Conservation (phyloP, 1,140 invertebrate species). For the Drosophila grimshawi region DNA sequence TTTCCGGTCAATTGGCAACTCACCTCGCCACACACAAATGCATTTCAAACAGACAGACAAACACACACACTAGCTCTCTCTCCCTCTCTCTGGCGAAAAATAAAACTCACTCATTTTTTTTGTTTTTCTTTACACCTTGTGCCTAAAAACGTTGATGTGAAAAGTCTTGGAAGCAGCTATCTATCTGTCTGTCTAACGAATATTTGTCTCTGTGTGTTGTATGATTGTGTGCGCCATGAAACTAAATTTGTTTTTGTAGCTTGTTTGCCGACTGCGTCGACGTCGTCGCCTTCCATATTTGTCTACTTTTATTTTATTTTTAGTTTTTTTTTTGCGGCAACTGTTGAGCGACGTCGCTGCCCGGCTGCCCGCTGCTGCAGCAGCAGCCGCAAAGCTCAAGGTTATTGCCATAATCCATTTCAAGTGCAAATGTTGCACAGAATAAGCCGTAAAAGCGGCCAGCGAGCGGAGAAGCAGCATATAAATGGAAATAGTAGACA, state of each 20-base stretch:
- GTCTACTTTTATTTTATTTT: slow-evolving; percentile 54
- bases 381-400: slow-evolving; percentile 69
- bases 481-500: slow-evolving; percentile 53
- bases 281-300: slow-evolving; percentile 69
- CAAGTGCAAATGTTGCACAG: slow-evolving; percentile 79
- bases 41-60: not conserved
- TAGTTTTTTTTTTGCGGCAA: slow-evolving; percentile 59
- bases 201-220: slow-evolving; percentile 20
- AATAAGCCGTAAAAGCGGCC: slow-evolving; percentile 49
- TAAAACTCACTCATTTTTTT: slow-evolving; percentile 34
- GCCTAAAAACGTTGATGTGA: slow-evolving; percentile 47
- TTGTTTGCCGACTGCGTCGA: slow-evolving; percentile 34
- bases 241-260: slow-evolving; percentile 67
- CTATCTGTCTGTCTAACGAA: slow-evolving; percentile 17
- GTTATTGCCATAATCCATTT: slow-evolving; percentile 83
- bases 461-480: slow-evolving; percentile 25
- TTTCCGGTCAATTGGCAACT: slow-evolving; percentile 62
- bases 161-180: slow-evolving; percentile 53
- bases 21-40: not conserved
- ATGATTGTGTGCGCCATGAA: slow-evolving; percentile 41
- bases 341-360: slow-evolving; percentile 56
- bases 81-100: not conserved
- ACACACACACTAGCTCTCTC: not conserved
- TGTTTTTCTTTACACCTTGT: slow-evolving; percentile 42
- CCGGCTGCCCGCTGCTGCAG: slow-evolving; percentile 48